Conservation (phyloP, 2,113 vertebrate genomes). For the Strigops habroptila region DNA sequence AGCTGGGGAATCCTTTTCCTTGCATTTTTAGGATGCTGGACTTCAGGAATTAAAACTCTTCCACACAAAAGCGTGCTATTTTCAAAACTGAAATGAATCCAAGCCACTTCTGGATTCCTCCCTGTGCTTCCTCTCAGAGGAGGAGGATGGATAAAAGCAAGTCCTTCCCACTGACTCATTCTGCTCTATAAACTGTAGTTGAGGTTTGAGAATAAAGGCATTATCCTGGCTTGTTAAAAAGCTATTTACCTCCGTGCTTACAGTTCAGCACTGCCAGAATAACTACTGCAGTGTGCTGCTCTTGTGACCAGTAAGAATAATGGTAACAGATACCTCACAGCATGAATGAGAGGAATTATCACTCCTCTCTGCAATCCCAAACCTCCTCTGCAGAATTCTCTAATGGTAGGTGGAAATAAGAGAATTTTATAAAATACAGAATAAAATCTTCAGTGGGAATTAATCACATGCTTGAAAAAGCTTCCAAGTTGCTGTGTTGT, state of each 20-base stretch:
- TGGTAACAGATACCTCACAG: not conserved
- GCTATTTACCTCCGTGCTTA: not conserved
- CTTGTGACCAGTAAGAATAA: not conserved
- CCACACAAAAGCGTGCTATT: not conserved
- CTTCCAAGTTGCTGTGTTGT: not conserved
- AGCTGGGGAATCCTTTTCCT: slow-evolving; percentile 64
- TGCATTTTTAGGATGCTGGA: slow-evolving; percentile 54
- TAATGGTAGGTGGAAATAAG: not conserved
- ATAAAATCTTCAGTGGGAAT: not conserved
- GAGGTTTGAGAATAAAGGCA: not conserved
- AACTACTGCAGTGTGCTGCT: not conserved
- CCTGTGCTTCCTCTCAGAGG: not conserved
- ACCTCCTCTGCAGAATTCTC: not conserved
- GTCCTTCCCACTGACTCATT: not conserved
- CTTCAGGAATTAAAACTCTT: slow-evolving; percentile 42
- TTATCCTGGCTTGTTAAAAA: not conserved
- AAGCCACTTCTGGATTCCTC: not conserved
- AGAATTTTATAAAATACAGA: not conserved
- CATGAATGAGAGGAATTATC: not conserved
- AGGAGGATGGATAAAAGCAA: not conserved
- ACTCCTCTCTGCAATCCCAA: not conserved
- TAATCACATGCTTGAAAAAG: not conserved
- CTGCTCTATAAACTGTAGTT: not conserved
- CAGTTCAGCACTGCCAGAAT: not conserved
- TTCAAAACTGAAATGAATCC: not conserved